Evolutionary conservation across 2,113 vertebrate species (phyloP).

Genomic region (Spea bombifrons): DNA sequence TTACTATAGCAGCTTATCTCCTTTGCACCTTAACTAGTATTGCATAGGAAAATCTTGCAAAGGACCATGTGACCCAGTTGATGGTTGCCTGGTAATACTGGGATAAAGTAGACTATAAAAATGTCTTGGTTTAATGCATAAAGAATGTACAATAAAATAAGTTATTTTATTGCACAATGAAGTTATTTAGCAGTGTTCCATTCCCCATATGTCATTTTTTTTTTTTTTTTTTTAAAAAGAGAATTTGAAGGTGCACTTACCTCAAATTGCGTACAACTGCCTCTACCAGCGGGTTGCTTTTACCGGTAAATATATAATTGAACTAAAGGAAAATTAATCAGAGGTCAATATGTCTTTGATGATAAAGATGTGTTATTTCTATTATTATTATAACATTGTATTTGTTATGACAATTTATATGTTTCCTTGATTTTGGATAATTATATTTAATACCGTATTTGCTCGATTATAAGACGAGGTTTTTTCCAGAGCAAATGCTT

Average conservation of each 20-base stretch:
- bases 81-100: background rate
- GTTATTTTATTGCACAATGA: background rate
- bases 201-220: background rate
- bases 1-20: background rate
- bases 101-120: background rate
- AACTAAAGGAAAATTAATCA: background rate
- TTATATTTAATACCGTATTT: background rate
- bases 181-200: background rate
- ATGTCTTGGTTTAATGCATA: background rate
- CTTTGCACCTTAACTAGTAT: no score
- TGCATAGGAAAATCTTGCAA: no score
- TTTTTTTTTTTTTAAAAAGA: background rate
- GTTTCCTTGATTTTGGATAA: background rate
- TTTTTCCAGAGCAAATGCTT: no score
- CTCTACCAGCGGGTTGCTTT: background rate
- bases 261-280: background rate
- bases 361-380: no score
- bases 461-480: no score
- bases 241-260: conserved; percentile 3
- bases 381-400: no score
- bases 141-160: background rate
- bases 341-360: background rate
- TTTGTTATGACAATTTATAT: background rate
- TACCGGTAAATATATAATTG: conserved; percentile 4
- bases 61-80: no score